phyloP scores from a whole-genome alignment of 2,113 vertebrate genomes.

The Sinocyclocheilus grahami region DNA sequence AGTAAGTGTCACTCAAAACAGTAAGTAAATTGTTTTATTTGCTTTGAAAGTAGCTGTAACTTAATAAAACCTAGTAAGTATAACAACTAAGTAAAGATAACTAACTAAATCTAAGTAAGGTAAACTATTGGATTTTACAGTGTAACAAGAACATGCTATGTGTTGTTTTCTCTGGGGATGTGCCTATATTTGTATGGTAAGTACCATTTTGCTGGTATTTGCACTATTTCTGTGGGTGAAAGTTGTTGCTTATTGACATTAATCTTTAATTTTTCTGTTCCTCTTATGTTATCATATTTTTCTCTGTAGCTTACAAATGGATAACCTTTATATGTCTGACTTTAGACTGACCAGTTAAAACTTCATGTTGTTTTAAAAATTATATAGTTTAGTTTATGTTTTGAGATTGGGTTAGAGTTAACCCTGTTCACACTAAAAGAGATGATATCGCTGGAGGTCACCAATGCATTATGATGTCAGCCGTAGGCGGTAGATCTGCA shows the following conservation, averaged over 20 bases:
- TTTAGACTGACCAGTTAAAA: not conserved
- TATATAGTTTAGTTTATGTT: not conserved
- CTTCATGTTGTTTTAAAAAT: not conserved
- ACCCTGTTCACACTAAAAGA: not conserved
- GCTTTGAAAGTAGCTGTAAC: no score
- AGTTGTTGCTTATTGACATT: not conserved
- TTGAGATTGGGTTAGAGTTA: not conserved
- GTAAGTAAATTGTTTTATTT: no score
- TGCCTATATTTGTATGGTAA: no score
- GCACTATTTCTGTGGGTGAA: not conserved
- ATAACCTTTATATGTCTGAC: constrained; percentile 4
- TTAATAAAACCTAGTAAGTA: no score
- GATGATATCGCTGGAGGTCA: not conserved
- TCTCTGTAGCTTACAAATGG: constrained; percentile 1
- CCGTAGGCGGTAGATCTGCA: not conserved
- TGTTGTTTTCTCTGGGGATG: no score
- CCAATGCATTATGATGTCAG: not conserved
- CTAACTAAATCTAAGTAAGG: no score
- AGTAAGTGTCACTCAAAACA: no score
- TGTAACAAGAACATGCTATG: no score
- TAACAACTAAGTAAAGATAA: no score
- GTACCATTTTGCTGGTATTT: no score
- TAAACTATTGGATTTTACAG: no score
- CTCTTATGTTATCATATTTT: constrained; percentile 9
- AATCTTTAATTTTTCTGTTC: not conserved